These are phyloP conservation scores for Anguilla rostrata DNA, from an alignment of 2,113 vertebrate species.

Conservation along the genomic window DNA sequence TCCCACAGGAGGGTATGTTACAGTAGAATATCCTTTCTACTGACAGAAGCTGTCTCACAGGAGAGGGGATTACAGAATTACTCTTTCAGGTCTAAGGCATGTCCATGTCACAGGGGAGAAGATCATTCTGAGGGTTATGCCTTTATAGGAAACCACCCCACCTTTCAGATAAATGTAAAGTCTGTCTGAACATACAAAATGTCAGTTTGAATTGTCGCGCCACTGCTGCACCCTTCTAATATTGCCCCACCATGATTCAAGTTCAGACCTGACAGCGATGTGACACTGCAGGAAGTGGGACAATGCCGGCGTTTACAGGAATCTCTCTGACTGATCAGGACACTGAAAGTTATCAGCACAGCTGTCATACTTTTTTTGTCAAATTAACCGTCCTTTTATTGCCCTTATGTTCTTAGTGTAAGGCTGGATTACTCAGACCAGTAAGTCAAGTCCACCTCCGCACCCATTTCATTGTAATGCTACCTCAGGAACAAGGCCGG, in stretches of 20 bases:
- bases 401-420: neutral
- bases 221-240: neutral
- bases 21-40: neutral
- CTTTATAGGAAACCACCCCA: too few species aligned
- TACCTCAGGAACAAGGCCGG: too few species aligned
- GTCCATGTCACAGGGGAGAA: too few species aligned
- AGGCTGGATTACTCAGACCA: neutral
- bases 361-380: neutral
- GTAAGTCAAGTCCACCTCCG: neutral
- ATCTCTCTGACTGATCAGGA: neutral
- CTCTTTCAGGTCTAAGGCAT: too few species aligned
- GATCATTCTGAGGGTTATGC: too few species aligned
- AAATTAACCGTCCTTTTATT: neutral
- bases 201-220: neutral
- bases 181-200: neutral
- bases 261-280: constrained; percentile 18
- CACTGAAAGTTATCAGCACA: neutral
- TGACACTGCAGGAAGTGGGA: constrained; percentile 16
- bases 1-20: neutral
- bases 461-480: too few species aligned
- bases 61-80: neutral
- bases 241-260: neutral
- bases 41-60: neutral
- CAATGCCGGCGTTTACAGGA: constrained; percentile 2
- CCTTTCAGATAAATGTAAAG: neutral